Base-by-base conservation (phyloP, 2,888 invertebrate species). In the Adineta ricciae region DNA sequence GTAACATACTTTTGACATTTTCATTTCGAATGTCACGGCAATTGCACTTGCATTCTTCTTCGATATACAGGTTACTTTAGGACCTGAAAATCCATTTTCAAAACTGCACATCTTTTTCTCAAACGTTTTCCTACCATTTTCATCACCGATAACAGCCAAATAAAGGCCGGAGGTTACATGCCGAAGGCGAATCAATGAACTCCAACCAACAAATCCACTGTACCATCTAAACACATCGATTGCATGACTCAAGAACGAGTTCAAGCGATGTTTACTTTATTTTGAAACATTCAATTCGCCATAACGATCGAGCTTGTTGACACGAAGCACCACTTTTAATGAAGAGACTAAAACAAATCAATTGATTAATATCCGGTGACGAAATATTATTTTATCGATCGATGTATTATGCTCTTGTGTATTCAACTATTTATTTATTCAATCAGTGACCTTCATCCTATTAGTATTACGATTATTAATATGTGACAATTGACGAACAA, bases 271-370 rank as follows among this genome's bases (percentile, higher is more conserved):
- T 50, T 83, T 89, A 92, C 90, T 99, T 99, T 16, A 96, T 97
- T 82, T 97, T 93, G 2, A 97, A 96, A 88, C 97, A 92, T 90
- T 99, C 99, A 86, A 99, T 91, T 52, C 98, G 93, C 99, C 99
- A 99, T 36, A 99, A 92, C 0, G 99, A 99, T 84, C 99, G 93
- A 0, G 99, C 99, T 91, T 99, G 99, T 0, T 95, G 95, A 93
- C 97, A 95, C 7, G 99, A 98, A 83, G 96, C 95, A 2, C 99
- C 99, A 50, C 98, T 97, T 92, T 99, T 99, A 91, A 99, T 99
- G 86, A 98, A 95, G 46, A 99, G 97, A 91, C 97, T 98, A 91
- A 83, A 90, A 41, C 16, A 1, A 49, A 49, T 11, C 8, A 49
- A 11, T 8, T 11, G 14, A 49, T 49, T 14, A 14, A 11, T 49